Evolutionary conservation across 2,113 vertebrate genomes (phyloP), one percentile per base, ranked within the genome.

Genomic region (Coptodon bakossiorum): DNA sequence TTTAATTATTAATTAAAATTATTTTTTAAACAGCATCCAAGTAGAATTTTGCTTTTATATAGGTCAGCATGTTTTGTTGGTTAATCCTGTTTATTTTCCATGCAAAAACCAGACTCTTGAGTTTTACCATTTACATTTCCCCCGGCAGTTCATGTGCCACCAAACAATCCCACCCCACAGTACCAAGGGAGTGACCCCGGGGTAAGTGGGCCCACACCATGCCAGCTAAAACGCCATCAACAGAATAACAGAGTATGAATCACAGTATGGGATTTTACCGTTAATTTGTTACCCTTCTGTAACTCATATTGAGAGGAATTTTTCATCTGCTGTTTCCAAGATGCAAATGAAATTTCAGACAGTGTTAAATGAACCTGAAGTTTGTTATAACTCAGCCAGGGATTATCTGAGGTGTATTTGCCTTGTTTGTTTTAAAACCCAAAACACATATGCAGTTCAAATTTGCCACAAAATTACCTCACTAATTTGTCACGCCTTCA

Each of bases 341-440:
- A 31, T 7, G 27, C 13, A 11, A 19, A 48, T 7, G 1, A 48
- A 29, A 76, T 2, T 76, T 0, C 66, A 73, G 5, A 73, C 22
- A 10, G 68, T 45, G 38, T 73, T 50, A n/a, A 31, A 50, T 48
- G 11, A 50, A 31, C 9, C 45, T 50, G 45, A 78, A 78, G 45
- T 31, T 50, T 17, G 43, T 48, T 76, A 48, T 7, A 48, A n/a
- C 71, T 48, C 16, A 45, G 24, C 40, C 8, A 17, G 40, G 24
- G 0, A 78, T 78, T 50, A 78, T 48, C 2, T 31, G 1, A 78
- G 43, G 9, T 8, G 9, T 50, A 19, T 50, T 5, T 0, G 24
- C 4, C 9, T 45, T 27, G 8, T 73, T 45, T 73, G 38, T 45
- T 45, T 45, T 27, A 27, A 73, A 73, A 73, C 8, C 13, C 68